Conservation (phyloP, 1,140 invertebrate species). For the Macrobrachium rosenbergii region DNA sequence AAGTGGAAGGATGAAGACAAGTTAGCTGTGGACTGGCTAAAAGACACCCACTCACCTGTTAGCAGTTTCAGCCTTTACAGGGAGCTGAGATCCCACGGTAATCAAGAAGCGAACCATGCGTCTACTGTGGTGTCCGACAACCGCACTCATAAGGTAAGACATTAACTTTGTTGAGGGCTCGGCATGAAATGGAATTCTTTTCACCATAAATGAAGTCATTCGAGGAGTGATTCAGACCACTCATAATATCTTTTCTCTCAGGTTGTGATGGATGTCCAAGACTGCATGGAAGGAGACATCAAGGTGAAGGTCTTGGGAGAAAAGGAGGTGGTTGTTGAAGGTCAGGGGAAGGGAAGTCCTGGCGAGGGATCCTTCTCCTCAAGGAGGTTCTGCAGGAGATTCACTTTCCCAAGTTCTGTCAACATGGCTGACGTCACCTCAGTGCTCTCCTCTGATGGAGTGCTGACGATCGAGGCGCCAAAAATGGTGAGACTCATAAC, state of each 20-base stretch:
- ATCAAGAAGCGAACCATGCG: neutral
- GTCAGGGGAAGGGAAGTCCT: neutral
- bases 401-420: slow-evolving; percentile 25
- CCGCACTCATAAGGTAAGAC: neutral
- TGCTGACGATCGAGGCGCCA: slow-evolving; percentile 43
- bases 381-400: slow-evolving; percentile 15
- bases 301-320: slow-evolving; percentile 1
- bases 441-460: slow-evolving; percentile 37
- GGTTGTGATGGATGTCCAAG: slow-evolving; percentile 1
- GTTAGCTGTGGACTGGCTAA: no score
- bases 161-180: no score
- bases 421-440: slow-evolving; percentile 49
- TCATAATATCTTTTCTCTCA: neutral
- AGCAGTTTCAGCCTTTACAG: neutral
- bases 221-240: no score
- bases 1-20: no score
- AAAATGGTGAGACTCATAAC: neutral
- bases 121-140: neutral
- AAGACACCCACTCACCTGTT: no score
- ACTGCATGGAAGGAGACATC: neutral
- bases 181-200: no score
- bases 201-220: no score
- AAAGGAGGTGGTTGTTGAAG: neutral
- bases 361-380: no score
- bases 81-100: neutral